A percentile compares a stretch with the other conserved stretches of the same genome.
These are phyloP conservation scores for Orientallactaga bullata DNA, from an alignment of 2,113 vertebrate genomes.

Conservation along the genomic window DNA sequence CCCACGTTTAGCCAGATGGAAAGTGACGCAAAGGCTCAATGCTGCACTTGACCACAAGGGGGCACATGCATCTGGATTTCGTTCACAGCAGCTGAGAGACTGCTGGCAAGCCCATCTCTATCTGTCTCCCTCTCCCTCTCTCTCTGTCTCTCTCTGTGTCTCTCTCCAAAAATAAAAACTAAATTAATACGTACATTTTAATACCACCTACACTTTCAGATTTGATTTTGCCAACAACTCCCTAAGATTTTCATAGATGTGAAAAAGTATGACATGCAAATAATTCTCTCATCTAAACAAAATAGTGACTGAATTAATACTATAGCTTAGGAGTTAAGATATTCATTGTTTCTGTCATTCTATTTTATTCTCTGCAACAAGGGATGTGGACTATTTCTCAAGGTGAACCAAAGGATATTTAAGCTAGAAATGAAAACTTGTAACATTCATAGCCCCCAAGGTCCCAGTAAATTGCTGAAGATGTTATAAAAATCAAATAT, in stretches of 20 bases:
- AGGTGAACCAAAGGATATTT: neutral
- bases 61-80: too few relatives aligned
- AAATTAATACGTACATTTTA: neutral
- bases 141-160: too few relatives aligned
- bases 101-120: too few relatives aligned
- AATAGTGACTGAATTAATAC: neutral
- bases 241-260: neutral
- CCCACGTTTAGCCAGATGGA: too few relatives aligned
- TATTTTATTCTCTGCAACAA: neutral
- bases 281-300: neutral
- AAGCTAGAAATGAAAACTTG: neutral
- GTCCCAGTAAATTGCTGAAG: neutral
- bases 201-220: neutral
- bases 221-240: neutral
- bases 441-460: neutral
- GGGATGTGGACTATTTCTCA: neutral
- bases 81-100: too few relatives aligned
- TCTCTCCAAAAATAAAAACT: too few relatives aligned
- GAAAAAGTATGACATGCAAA: neutral
- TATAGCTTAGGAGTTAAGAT: neutral
- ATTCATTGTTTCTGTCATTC: neutral
- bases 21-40: too few relatives aligned
- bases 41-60: too few relatives aligned
- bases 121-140: too few relatives aligned
- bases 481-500: conserved; percentile 2